A percentile compares a stretch with the other conserved stretches of the same genome.
These are phyloP conservation scores for Lagria hirta DNA, from an alignment of 2,888 invertebrate genomes.

Conservation along the genomic window DNA sequence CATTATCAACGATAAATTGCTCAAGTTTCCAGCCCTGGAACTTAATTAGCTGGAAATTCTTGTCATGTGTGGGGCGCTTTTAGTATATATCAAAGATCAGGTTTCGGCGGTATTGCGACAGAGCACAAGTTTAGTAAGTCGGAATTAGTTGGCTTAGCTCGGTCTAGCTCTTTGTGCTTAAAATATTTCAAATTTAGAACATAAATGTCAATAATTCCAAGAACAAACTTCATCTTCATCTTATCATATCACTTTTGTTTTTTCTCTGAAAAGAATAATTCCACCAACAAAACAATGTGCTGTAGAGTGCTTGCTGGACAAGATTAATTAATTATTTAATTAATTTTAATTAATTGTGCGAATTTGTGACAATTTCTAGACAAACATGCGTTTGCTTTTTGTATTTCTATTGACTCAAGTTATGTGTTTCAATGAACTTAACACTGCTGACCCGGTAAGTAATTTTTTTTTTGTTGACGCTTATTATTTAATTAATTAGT, in stretches of 20 bases:
- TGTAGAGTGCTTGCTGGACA: constrained; percentile 4
- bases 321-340: constrained; percentile 14
- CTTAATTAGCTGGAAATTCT: no score
- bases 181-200: constrained; percentile 9
- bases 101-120: constrained; percentile 28
- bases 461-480: no score
- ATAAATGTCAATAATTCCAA: constrained; percentile 10
- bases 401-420: constrained; percentile 4
- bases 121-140: constrained; percentile 15
- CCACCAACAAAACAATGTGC: no score
- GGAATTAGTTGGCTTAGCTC: constrained; percentile 24
- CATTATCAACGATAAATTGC: no score
- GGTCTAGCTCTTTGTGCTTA: constrained; percentile 12
- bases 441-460: constrained; percentile 8
- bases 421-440: constrained; percentile 5
- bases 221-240: constrained; percentile 9
- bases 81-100: constrained; percentile 25
- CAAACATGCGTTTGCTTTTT: constrained; percentile 12
- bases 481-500: no score
- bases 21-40: no score
- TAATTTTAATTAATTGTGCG: constrained; percentile 9
- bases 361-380: constrained; percentile 4
- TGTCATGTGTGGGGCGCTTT: constrained; percentile 17
- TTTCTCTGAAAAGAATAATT: constrained; percentile 6
- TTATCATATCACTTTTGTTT: constrained; percentile 6